A percentile compares a stretch with the other conserved stretches of the same genome.
These are phyloP conservation scores for Aptenodytes forsteri DNA, from an alignment of 2,113 vertebrate genomes.

Conservation along the genomic window DNA sequence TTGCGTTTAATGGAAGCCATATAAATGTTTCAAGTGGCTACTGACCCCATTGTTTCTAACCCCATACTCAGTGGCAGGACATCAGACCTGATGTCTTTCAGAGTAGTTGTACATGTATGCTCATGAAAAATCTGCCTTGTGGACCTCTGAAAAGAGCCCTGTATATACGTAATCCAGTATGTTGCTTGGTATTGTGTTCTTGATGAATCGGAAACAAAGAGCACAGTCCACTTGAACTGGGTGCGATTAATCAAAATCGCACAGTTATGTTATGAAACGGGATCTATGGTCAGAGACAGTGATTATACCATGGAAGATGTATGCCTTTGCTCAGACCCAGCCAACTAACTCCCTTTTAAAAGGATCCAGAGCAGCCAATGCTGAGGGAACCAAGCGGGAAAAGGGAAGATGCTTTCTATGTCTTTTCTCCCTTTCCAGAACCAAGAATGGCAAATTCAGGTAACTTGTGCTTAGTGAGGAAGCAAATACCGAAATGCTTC, in stretches of 20 bases:
- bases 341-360: background rate
- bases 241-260: background rate
- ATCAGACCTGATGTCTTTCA: background rate
- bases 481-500: background rate
- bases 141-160: background rate
- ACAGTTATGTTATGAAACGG: background rate
- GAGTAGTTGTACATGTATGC: rapidly evolving
- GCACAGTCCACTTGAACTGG: background rate
- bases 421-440: background rate
- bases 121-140: background rate
- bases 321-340: background rate
- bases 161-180: rapidly evolving
- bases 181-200: background rate
- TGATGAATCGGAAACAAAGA: background rate
- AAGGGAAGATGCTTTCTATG: background rate
- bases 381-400: background rate
- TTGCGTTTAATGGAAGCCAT: background rate
- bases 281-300: background rate
- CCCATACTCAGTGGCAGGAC: background rate
- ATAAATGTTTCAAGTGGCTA: background rate
- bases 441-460: background rate
- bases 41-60: background rate
- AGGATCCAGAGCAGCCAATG: background rate
- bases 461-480: background rate
- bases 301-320: background rate